A percentile compares a stretch with the other conserved stretches of the same genome.
Conservation (phyloP, 1,140 invertebrate genomes). For the Ditylenchus dipsaci region DNA sequence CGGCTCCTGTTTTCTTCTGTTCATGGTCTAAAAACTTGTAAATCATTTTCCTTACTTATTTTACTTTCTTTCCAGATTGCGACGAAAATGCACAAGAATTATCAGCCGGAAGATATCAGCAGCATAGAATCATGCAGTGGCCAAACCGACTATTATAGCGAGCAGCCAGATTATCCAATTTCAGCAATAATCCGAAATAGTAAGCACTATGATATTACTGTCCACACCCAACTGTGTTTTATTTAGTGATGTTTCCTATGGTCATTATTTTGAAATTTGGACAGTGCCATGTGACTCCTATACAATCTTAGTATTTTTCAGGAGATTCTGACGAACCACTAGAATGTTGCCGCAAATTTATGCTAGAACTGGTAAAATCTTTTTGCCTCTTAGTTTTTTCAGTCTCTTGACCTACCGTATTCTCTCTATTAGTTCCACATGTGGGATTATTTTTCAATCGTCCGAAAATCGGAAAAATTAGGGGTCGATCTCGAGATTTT, state of each 20-base stretch:
- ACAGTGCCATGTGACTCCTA: no score
- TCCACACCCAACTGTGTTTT: neutral
- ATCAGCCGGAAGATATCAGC: neutral
- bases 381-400: constrained; percentile 13
- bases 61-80: neutral
- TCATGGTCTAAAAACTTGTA: no score
- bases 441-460: no score
- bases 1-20: no score
- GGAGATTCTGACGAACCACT: constrained; percentile 17
- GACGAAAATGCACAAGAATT: neutral
- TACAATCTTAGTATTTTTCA: no score
- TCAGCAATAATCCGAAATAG: neutral
- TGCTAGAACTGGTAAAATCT: constrained; percentile 11
- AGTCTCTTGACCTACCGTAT: no score
- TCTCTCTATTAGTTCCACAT: no score
- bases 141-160: no score
- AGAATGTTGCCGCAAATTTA: constrained; percentile 19
- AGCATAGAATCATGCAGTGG: neutral
- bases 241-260: constrained; percentile 29
- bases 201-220: no score
- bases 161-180: neutral
- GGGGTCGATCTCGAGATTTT: no score
- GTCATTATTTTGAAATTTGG: neutral
- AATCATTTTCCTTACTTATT: no score
- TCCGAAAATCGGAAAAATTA: no score